Conservation (phyloP, 1,140 invertebrate genomes). For the Nasonia giraulti region DNA sequence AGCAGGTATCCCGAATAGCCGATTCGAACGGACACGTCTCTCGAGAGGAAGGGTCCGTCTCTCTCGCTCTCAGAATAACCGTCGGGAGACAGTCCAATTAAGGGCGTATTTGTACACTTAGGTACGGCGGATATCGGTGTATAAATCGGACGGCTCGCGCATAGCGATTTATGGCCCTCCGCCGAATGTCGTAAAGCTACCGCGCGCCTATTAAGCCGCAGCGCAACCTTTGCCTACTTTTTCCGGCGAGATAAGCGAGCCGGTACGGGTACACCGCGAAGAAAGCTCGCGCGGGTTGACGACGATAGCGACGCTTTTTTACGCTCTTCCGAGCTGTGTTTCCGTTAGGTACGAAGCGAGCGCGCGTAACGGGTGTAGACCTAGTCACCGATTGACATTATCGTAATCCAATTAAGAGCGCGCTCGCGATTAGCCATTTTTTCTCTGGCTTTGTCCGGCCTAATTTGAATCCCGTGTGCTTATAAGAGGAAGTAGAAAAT, state of each 20-base stretch:
- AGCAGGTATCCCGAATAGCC: background rate
- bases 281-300: background rate
- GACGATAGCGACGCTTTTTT: background rate
- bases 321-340: background rate
- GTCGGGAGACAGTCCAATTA: conserved; percentile 65
- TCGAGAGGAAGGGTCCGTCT: background rate
- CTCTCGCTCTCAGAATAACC: background rate
- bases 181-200: conserved; percentile 67
- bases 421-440: background rate
- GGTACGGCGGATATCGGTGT: conserved; percentile 65
- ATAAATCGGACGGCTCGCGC: conserved; percentile 61
- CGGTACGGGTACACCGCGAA: background rate
- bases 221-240: conserved; percentile 27
- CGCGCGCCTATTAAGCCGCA: background rate
- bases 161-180: conserved; percentile 64
- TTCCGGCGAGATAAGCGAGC: background rate
- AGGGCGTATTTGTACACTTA: conserved; percentile 67
- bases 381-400: conserved; percentile 31
- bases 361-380: background rate
- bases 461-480: conserved; percentile 18
- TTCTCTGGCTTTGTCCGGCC: background rate
- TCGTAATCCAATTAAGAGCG: conserved; percentile 45
- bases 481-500: background rate
- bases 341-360: background rate
- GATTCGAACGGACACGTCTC: background rate